A percentile compares a stretch with the other conserved stretches of the same genome.
These are phyloP conservation scores for Scaptomyza graminum DNA, from an alignment of 1,140 invertebrate genomes.

Conservation along the genomic window DNA sequence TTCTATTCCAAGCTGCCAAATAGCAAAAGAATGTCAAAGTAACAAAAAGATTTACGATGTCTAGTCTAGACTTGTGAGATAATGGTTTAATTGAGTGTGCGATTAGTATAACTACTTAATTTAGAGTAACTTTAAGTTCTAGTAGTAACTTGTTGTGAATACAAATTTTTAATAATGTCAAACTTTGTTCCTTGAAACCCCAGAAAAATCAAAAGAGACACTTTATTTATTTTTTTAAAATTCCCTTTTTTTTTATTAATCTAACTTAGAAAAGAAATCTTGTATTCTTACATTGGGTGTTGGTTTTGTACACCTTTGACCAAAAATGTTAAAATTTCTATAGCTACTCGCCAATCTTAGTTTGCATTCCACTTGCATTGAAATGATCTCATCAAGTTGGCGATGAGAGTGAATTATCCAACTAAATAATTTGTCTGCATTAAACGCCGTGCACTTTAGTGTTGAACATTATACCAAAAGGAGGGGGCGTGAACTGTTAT, in stretches of 20 bases:
- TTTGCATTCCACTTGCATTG: background rate
- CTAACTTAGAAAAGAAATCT: too few species aligned
- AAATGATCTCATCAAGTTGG: background rate
- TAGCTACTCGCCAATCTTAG: background rate
- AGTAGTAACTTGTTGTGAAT: background rate
- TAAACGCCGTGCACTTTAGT: conserved; percentile 50
- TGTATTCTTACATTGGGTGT: too few species aligned
- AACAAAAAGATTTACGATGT: background rate
- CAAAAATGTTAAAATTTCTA: too few species aligned
- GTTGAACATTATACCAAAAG: conserved; percentile 36
- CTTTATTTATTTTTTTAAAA: too few species aligned
- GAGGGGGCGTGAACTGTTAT: conserved; percentile 37
- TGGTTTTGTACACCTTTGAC: too few species aligned
- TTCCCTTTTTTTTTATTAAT: too few species aligned
- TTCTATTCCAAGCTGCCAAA: conserved; percentile 5
- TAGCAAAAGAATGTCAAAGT: background rate
- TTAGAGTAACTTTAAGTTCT: background rate
- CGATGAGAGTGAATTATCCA: conserved; percentile 18
- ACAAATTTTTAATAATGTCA: too few species aligned
- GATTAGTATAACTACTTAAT: background rate
- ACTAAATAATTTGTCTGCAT: conserved; percentile 24
- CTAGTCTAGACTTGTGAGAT: background rate
- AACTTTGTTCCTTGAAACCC: too few species aligned
- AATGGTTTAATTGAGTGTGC: background rate
- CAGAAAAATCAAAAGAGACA: too few species aligned